Evolutionary conservation across 2,797 vertebrate species (phyloP).

Genomic region (Danio tinwini): DNA sequence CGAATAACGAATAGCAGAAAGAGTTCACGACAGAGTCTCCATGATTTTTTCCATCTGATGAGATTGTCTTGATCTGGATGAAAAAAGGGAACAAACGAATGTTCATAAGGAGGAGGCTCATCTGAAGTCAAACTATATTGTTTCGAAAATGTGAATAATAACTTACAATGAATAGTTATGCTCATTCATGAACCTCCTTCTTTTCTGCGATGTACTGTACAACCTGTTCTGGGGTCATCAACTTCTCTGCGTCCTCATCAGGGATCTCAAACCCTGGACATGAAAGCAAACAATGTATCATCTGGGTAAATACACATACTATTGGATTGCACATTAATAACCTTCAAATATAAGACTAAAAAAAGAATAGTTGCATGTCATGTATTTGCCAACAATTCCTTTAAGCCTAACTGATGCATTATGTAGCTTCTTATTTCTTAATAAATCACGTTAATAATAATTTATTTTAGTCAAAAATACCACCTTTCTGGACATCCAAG

Average conservation of each 20-base stretch:
- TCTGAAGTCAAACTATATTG: neutral
- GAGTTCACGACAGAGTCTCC: neutral
- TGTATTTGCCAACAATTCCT: neutral
- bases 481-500: no score
- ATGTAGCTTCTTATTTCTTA: neutral
- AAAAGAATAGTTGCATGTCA: neutral
- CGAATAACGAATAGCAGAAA: slow-evolving; percentile 9
- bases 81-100: neutral
- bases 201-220: slow-evolving; percentile 88
- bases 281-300: neutral
- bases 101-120: neutral
- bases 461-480: no score
- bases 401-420: neutral
- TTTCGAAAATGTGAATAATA: neutral
- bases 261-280: slow-evolving; percentile 86
- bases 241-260: slow-evolving; percentile 83
- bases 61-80: slow-evolving; percentile 52
- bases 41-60: neutral
- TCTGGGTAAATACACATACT: neutral
- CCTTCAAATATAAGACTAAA: no score
- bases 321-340: neutral
- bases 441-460: no score
- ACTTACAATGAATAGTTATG: slow-evolving; percentile 15
- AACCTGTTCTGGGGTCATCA: slow-evolving; percentile 87
- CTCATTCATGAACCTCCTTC: slow-evolving; percentile 83